These are phyloP conservation scores for Mustela nigripes DNA, from an alignment of 2,113 vertebrate genomes.

Conservation along the genomic window DNA sequence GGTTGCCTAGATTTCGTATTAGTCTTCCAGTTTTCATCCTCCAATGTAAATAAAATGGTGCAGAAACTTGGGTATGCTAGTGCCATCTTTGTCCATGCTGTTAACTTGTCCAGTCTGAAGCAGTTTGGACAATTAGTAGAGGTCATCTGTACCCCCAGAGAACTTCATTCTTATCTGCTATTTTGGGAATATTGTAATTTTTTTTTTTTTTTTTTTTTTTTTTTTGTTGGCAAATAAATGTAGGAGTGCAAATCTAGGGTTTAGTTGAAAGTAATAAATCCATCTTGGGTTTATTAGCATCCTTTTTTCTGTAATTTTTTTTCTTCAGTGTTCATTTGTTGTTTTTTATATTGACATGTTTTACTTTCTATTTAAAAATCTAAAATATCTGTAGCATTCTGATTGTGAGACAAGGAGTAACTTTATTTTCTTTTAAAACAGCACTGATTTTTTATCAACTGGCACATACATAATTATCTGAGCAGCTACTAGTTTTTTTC, in stretches of 20 bases:
- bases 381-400: constrained; percentile 50
- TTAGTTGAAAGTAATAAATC: constrained; percentile 12
- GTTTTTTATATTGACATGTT: constrained; percentile 54
- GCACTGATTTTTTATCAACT: neutral
- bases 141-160: neutral
- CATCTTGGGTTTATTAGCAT: neutral
- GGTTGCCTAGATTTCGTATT: neutral
- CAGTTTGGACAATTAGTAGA: neutral
- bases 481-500: neutral
- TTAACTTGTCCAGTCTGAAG: neutral
- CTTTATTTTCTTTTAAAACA: constrained; percentile 49
- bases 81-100: neutral
- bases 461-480: neutral
- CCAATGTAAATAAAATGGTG: constrained; percentile 29
- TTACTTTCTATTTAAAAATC: constrained; percentile 56
- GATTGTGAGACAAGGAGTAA: constrained; percentile 5
- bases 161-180: neutral
- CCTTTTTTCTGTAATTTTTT: constrained; percentile 28
- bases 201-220: neutral
- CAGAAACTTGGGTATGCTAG: neutral
- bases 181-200: neutral
- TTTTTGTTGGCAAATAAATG: neutral
- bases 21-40: neutral
- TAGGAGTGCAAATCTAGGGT: neutral
- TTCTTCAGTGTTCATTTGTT: constrained; percentile 24